A percentile compares a stretch with the other conserved stretches of the same genome.
Conservation (phyloP, 2,797 vertebrate species). For the Cuniculus paca region DNA sequence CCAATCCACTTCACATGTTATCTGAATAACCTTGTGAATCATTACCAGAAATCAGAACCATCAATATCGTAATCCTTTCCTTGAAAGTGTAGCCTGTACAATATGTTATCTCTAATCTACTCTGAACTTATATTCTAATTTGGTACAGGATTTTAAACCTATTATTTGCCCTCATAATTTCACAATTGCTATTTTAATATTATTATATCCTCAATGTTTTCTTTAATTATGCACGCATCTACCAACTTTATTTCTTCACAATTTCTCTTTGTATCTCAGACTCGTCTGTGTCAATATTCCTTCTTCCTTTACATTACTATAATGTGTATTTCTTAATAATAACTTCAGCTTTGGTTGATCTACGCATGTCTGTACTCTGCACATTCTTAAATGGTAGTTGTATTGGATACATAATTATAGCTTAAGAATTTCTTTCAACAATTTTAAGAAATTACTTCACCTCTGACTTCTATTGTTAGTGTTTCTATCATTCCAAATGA, state of each 20-base stretch:
- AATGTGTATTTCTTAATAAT: background rate
- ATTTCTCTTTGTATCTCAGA: background rate
- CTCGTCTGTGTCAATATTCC: background rate
- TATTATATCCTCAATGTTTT: background rate
- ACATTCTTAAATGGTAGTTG: background rate
- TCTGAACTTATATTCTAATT: background rate
- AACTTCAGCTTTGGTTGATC: background rate
- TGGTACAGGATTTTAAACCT: conserved; percentile 22
- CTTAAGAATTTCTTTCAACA: background rate
- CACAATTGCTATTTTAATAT: conserved; percentile 3
- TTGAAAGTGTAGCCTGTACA: background rate
- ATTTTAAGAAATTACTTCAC: background rate
- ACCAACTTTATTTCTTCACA: background rate
- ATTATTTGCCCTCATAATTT: conserved; percentile 18
- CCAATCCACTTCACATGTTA: too few species aligned
- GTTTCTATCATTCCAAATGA: background rate
- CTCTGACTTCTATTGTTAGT: background rate
- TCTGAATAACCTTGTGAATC: background rate
- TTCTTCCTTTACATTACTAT: background rate
- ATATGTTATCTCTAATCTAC: background rate
- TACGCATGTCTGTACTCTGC: background rate
- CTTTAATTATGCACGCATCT: background rate
- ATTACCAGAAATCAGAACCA: conserved; percentile 7
- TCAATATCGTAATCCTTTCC: background rate
- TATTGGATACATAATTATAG: background rate